Evolutionary conservation across 1,140 invertebrate species (phyloP).

Genomic region (Prorops nasuta): DNA sequence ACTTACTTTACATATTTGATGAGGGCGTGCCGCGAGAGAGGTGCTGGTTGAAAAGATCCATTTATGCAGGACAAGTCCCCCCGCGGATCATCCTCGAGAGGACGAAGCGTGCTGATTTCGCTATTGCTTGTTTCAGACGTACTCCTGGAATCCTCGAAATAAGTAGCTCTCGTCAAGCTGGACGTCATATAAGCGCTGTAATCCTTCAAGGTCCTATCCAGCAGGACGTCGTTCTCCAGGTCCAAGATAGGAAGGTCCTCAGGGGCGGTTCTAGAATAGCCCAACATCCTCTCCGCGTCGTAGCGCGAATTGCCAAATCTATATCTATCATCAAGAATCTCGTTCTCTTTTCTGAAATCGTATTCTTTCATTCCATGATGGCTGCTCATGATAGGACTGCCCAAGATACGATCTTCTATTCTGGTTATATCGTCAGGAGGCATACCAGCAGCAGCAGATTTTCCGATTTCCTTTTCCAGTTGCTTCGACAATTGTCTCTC

Average conservation of each 20-base stretch:
- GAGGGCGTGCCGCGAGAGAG: slow-evolving; percentile 44
- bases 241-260: slow-evolving; percentile 42
- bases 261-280: slow-evolving; percentile 41
- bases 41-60: slow-evolving; percentile 52
- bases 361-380: not conserved
- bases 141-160: not conserved
- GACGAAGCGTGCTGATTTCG: not conserved
- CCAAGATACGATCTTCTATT: slow-evolving; percentile 24
- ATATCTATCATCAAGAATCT: not conserved
- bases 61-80: slow-evolving; percentile 54
- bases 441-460: slow-evolving; percentile 21
- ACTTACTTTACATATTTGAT: slow-evolving; percentile 57
- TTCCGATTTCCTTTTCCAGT: slow-evolving; percentile 36
- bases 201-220: slow-evolving; percentile 41
- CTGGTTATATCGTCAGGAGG: slow-evolving; percentile 11
- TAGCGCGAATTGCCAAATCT: slow-evolving; percentile 16
- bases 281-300: slow-evolving; percentile 43
- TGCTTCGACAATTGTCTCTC: slow-evolving; percentile 39
- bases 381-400: slow-evolving; percentile 8
- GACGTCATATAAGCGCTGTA: slow-evolving; percentile 45
- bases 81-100: slow-evolving; percentile 16
- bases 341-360: not conserved
- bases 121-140: not conserved
- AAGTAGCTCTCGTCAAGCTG: slow-evolving; percentile 10
- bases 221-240: slow-evolving; percentile 43